Percentiles rank a stretch among this genome's conserved stretches.
Conservation (phyloP, 2,888 invertebrate genomes). For the Drosophila subquinaria region DNA sequence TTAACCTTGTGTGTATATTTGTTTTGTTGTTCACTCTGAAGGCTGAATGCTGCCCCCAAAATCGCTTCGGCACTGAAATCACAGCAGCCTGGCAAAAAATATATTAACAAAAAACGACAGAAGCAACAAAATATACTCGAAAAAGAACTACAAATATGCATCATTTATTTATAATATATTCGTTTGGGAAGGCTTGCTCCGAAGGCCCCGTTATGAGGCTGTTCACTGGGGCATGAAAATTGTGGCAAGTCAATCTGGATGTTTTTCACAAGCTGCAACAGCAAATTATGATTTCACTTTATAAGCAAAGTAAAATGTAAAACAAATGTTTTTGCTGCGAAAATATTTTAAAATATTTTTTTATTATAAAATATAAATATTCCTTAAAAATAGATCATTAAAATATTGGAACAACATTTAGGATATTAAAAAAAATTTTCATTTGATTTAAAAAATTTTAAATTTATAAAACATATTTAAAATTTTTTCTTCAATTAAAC, state of each 20-base stretch:
- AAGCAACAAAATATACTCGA: neutral
- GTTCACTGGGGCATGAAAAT: constrained; percentile 41
- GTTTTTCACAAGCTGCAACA: constrained; percentile 30
- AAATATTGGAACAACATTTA: too few relatives aligned
- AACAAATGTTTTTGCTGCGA: neutral
- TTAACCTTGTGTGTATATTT: constrained; percentile 49
- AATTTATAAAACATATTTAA: too few relatives aligned
- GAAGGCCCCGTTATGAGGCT: constrained; percentile 18
- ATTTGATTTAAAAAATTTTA: too few relatives aligned
- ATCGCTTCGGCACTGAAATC: constrained; percentile 36
- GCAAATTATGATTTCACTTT: constrained; percentile 46
- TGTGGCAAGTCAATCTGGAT: constrained; percentile 55
- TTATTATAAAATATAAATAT: neutral
- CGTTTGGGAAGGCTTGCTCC: constrained; percentile 17
- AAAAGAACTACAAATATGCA: constrained; percentile 67
- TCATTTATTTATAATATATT: constrained; percentile 50
- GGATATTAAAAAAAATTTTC: too few relatives aligned
- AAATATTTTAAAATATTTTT: neutral
- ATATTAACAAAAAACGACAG: constrained; percentile 29
- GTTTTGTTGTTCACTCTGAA: constrained; percentile 28
- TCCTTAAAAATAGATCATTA: too few relatives aligned
- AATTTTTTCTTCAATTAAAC: too few relatives aligned
- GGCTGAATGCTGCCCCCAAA: constrained; percentile 17
- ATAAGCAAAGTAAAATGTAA: constrained; percentile 5
- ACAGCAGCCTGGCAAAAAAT: constrained; percentile 42